These are phyloP conservation scores for Brachypterus glaber DNA, from an alignment of 2,888 invertebrate genomes.

Conservation along the genomic window DNA sequence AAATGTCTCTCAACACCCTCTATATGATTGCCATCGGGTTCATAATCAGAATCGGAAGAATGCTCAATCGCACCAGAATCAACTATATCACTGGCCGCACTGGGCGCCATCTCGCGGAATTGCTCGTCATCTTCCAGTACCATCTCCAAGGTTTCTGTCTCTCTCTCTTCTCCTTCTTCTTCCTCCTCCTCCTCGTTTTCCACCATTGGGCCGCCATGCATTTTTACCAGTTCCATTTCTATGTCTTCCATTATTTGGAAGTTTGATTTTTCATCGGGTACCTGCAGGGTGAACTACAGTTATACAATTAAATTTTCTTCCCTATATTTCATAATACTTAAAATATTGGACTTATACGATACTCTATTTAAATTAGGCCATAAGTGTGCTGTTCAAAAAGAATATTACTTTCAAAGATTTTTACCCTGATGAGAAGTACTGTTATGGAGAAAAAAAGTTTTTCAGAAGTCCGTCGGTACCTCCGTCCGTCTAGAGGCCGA, in stretches of 20 bases:
- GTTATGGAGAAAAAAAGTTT: too few relatives aligned
- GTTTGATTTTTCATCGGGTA: conserved; percentile 13
- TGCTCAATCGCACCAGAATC: conserved; percentile 35
- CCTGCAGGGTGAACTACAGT: background rate
- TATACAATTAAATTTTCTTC: too few relatives aligned
- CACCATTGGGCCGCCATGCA: conserved; percentile 28
- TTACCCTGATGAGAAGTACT: too few relatives aligned
- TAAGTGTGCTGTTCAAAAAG: too few relatives aligned
- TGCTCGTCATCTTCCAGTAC: conserved; percentile 18
- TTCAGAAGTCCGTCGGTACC: too few relatives aligned
- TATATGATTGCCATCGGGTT: conserved; percentile 24
- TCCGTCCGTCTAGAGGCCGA: too few relatives aligned
- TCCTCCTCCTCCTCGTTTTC: conserved; percentile 12
- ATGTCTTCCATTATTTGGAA: conserved; percentile 35
- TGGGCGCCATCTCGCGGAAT: conserved; percentile 20
- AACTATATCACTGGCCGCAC: conserved; percentile 22
- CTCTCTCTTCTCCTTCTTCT: conserved; percentile 10
- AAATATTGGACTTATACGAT: too few relatives aligned
- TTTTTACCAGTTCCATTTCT: conserved; percentile 36
- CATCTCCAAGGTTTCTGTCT: conserved; percentile 15
- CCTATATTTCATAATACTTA: too few relatives aligned
- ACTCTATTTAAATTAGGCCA: too few relatives aligned
- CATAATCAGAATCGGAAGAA: conserved; percentile 35
- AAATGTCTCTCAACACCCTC: too few relatives aligned
- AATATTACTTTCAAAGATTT: too few relatives aligned